Base-by-base conservation (phyloP, 2,888 invertebrate genomes). In the Hipparchia semele region DNA sequence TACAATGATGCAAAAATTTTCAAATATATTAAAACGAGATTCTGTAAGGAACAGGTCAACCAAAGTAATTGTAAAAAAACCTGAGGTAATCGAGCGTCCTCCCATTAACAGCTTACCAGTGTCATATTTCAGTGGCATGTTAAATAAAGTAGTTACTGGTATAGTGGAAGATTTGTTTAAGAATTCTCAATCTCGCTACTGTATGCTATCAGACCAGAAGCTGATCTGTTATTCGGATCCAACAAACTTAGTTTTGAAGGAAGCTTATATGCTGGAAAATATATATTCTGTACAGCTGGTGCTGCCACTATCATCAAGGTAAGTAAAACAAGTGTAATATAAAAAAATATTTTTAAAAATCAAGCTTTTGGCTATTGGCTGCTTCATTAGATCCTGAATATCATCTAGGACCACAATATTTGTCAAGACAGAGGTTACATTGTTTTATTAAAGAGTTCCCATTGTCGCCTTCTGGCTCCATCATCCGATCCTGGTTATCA, bases 221-320 rank as follows among this genome's bases (percentile, higher is more conserved):
- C 90, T 98, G 49, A 94, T 95, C 77, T 97, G 97, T 82, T 97
- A 96, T 81, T 91, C 95, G 6, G 97, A 98, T 83, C 96, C 96
- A 78, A 95, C 95, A 70, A 96, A 96, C 88, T 95, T 95, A 56
- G 91, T 95, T 56, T 84, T 96, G 39, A 97, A 96, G 83, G 97
- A 98, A 87, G 91, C 95, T 39, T 95, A 97, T 82, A 91, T 95
- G 6, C 90, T 97, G 77, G 96, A 96, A 69, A 94, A 94, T 77
- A 93, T 96, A 70, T 91, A 95, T 72, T 96, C 96, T 75, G 83
- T 96, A 74, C 96, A 96, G 86, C 93, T 96, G 71, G 92, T 96
- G 46, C 91, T 95, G 76, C 95, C 95, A 72, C 86, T 92, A 39
- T 90, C 93, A 39, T 89, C 91, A 66, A 91, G 91, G 93, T 92